Percentiles rank a stretch among this genome's conserved stretches.
Evolutionary conservation across 1,140 invertebrate genomes (phyloP).

Genomic region (Procambarus virginalis): DNA sequence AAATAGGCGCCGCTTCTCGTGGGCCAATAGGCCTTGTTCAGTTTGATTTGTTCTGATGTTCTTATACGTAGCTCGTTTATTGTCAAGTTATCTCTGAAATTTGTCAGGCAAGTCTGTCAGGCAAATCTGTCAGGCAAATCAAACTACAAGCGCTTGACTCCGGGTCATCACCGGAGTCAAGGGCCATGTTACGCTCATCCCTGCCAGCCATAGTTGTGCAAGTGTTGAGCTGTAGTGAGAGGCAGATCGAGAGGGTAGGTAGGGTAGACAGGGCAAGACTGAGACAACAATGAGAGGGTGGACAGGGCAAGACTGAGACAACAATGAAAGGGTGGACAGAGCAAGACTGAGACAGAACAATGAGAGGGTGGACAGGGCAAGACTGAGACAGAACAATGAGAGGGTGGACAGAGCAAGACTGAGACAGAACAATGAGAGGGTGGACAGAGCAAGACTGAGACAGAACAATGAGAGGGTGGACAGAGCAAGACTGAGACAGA

Average conservation of each 20-base stretch:
- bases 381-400: not conserved
- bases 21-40: too few relatives aligned
- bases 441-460: slow-evolving; percentile 24
- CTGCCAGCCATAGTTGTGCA: not conserved
- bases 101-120: too few relatives aligned
- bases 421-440: slow-evolving; percentile 2
- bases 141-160: too few relatives aligned
- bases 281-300: not conserved
- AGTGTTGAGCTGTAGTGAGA: not conserved
- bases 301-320: not conserved
- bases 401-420: not conserved
- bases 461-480: not conserved
- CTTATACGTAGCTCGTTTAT: too few relatives aligned
- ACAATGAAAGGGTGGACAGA: not conserved
- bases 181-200: too few relatives aligned
- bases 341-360: not conserved
- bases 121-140: too few relatives aligned
- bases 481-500: not conserved
- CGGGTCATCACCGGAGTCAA: too few relatives aligned
- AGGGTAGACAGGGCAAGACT: not conserved
- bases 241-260: not conserved
- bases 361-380: not conserved
- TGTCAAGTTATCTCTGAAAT: too few relatives aligned
- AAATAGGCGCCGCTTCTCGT: too few relatives aligned
- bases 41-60: too few relatives aligned